Evolutionary conservation across 1,140 invertebrate species (phyloP).

Genomic region (Neuroterus valhalla): DNA sequence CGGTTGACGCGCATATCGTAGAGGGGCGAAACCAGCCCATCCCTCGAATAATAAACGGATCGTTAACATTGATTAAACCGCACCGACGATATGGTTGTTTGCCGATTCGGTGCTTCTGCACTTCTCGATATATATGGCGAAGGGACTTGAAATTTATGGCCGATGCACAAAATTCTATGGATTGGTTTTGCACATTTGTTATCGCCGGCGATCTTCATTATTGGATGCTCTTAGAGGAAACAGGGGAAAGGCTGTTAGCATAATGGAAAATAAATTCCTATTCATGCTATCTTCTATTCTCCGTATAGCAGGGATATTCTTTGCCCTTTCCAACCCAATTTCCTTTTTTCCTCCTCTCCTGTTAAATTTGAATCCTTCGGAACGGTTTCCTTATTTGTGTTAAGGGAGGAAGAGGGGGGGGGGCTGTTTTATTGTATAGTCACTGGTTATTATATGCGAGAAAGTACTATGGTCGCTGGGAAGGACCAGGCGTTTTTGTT

Average conservation of each 20-base stretch:
- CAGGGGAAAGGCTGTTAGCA: not conserved
- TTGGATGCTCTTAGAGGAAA: conserved; percentile 11
- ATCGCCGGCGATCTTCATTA: conserved; percentile 7
- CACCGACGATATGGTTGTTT: conserved; percentile 29
- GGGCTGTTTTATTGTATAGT: too few species aligned
- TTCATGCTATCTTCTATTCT: not conserved
- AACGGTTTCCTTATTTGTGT: too few species aligned
- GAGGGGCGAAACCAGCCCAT: not conserved
- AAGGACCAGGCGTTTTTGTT: too few species aligned
- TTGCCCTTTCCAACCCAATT: too few species aligned
- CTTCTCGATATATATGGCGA: not conserved
- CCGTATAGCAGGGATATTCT: too few species aligned
- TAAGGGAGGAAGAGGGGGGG: too few species aligned
- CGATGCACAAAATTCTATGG: conserved; percentile 11
- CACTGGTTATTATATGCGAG: too few species aligned
- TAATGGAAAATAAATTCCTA: not conserved
- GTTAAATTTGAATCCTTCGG: too few species aligned
- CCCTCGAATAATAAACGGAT: conserved; percentile 27
- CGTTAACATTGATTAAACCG: conserved; percentile 28
- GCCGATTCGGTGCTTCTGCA: not conserved
- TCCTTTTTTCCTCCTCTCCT: too few species aligned
- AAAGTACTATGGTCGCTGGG: too few species aligned
- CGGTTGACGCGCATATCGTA: not conserved
- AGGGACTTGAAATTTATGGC: conserved; percentile 4
- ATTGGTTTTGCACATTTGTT: conserved; percentile 5